These are phyloP conservation scores for Podiceps cristatus DNA, from an alignment of 2,113 vertebrate genomes.

Conservation along the genomic window DNA sequence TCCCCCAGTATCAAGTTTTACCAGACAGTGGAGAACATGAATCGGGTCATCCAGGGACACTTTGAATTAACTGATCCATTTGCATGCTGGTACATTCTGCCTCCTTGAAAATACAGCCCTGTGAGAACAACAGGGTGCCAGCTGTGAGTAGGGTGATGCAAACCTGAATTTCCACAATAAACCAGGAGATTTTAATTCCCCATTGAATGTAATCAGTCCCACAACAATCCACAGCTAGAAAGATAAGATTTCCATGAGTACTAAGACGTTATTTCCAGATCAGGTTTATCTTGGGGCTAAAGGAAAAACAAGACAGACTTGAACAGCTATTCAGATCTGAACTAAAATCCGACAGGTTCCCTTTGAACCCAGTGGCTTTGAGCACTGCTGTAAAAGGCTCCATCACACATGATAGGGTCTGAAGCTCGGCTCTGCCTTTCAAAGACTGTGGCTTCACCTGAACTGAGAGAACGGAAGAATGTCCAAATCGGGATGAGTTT, in stretches of 20 bases:
- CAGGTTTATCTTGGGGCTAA: background rate
- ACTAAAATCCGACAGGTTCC: background rate
- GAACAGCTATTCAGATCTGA: background rate
- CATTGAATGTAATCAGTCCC: background rate
- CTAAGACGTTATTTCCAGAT: background rate
- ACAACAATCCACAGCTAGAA: background rate
- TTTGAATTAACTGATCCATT: slow-evolving; percentile 18
- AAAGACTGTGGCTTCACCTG: background rate
- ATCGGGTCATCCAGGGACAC: background rate
- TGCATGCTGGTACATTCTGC: background rate
- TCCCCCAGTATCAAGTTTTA: background rate
- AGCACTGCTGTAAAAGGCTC: background rate
- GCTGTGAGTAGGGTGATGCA: background rate
- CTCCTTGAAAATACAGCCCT: background rate
- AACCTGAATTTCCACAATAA: background rate
- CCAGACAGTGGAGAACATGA: background rate
- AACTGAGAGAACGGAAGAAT: background rate
- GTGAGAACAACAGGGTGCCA: background rate
- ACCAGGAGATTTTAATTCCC: background rate
- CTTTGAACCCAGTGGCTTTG: background rate
- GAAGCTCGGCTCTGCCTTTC: background rate
- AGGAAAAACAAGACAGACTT: background rate
- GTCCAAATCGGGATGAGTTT: background rate
- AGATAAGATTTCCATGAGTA: background rate
- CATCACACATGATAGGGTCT: background rate